These are phyloP conservation scores for Diploscapter pachys DNA, from an alignment of 1,140 invertebrate genomes.

Conservation along the genomic window DNA sequence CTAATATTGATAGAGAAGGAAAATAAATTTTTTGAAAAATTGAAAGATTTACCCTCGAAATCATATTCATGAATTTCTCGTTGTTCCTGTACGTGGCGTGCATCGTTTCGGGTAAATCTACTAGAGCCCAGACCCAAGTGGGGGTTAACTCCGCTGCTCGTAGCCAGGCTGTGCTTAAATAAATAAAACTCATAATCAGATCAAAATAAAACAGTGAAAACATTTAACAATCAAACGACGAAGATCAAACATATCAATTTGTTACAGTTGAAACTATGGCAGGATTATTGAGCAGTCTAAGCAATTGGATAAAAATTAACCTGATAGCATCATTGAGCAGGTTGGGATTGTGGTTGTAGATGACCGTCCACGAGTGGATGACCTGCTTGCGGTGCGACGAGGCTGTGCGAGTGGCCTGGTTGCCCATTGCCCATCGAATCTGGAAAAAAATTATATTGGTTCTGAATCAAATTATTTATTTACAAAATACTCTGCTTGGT, in stretches of 20 bases:
- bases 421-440: conserved; percentile 20
- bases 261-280: no score
- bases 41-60: conserved; percentile 15
- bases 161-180: conserved; percentile 31
- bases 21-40: no score
- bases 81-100: conserved; percentile 27
- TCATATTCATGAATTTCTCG: conserved; percentile 20
- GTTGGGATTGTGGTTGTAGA: conserved; percentile 24
- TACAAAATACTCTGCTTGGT: no score
- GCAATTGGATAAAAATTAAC: not conserved
- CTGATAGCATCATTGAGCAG: conserved; percentile 30
- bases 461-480: no score
- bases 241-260: no score
- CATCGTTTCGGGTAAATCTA: conserved; percentile 34
- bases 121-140: conserved; percentile 35
- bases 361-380: conserved; percentile 26
- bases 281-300: no score
- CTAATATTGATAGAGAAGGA: no score
- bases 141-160: conserved; percentile 32
- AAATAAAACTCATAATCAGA: not conserved
- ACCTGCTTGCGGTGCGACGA: conserved; percentile 24
- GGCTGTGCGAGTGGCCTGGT: conserved; percentile 17
- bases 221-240: no score
- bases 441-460: no score
- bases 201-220: no score